These are phyloP conservation scores for Nephrotoma flavescens DNA, from an alignment of 2,888 invertebrate genomes.

Conservation along the genomic window DNA sequence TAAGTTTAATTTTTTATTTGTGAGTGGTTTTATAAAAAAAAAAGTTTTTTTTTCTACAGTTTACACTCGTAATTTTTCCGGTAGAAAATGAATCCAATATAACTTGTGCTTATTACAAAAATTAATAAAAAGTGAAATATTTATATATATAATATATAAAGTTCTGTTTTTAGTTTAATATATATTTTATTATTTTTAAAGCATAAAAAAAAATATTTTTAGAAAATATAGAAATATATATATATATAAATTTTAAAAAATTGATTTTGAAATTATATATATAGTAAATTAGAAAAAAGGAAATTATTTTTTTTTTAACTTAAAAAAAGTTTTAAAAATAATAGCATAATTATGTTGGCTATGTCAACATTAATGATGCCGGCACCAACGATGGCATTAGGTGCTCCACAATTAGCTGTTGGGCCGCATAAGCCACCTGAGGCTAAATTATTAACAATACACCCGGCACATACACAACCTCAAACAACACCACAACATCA, in stretches of 20 bases:
- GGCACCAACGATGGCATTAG: constrained; percentile 32
- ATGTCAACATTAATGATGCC: constrained; percentile 36
- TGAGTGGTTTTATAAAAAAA: not conserved
- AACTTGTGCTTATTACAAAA: not conserved
- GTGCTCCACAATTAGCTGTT: constrained; percentile 32
- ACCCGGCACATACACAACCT: constrained; percentile 26
- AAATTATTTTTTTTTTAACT: not conserved
- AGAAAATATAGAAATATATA: not conserved
- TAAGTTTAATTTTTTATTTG: not conserved
- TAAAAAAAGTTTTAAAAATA: constrained; percentile 14
- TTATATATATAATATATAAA: not conserved
- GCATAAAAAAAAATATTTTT: not conserved
- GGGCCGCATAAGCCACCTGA: constrained; percentile 34
- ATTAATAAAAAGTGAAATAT: not conserved
- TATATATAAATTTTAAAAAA: not conserved
- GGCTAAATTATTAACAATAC: constrained; percentile 32
- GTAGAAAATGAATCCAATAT: not conserved
- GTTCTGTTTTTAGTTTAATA: not conserved
- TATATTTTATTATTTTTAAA: not conserved
- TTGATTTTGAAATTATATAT: not conserved
- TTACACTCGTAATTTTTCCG: not conserved
- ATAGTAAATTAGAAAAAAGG: not conserved
- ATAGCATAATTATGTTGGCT: constrained; percentile 29
- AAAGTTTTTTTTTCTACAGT: not conserved
- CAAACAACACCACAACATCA: constrained; percentile 16